A percentile compares a stretch with the other conserved stretches of the same genome.
These are phyloP conservation scores for Philhelius pedissequus DNA, from an alignment of 2,888 invertebrate genomes.

Conservation along the genomic window DNA sequence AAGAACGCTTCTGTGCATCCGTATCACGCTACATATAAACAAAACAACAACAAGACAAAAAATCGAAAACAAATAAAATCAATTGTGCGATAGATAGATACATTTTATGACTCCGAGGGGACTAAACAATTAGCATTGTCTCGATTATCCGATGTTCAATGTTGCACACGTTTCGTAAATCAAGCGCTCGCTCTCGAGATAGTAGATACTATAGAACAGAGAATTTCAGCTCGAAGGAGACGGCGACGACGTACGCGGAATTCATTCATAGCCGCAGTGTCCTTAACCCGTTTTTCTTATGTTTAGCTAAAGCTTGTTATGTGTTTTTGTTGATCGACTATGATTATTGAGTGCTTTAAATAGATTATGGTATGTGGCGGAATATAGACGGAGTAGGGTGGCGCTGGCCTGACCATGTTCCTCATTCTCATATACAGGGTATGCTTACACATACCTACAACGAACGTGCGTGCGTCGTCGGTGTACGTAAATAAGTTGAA, in stretches of 20 bases:
- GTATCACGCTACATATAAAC: background rate
- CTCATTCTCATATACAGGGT: background rate
- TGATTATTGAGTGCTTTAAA: slow-evolving; percentile 35
- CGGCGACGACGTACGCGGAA: background rate
- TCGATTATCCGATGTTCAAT: slow-evolving; percentile 28
- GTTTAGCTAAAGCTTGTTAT: slow-evolving; percentile 10
- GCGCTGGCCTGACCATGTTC: background rate
- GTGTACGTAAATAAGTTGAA: background rate
- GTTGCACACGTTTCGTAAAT: slow-evolving; percentile 14
- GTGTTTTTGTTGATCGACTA: background rate
- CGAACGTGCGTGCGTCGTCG: no score
- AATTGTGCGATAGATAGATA: background rate
- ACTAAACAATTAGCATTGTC: slow-evolving; percentile 46
- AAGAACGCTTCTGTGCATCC: background rate
- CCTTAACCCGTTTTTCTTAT: slow-evolving; percentile 54
- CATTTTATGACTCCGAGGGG: background rate
- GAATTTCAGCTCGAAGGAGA: background rate
- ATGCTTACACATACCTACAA: no score
- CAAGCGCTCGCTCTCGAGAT: background rate
- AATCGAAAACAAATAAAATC: slow-evolving; percentile 17
- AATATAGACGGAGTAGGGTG: background rate
- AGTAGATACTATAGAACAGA: no score
- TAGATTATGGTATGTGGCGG: slow-evolving; percentile 29
- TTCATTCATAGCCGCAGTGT: slow-evolving; percentile 14
- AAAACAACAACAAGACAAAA: background rate